Conservation (phyloP, 2,888 invertebrate species). For the Selenia dentaria region DNA sequence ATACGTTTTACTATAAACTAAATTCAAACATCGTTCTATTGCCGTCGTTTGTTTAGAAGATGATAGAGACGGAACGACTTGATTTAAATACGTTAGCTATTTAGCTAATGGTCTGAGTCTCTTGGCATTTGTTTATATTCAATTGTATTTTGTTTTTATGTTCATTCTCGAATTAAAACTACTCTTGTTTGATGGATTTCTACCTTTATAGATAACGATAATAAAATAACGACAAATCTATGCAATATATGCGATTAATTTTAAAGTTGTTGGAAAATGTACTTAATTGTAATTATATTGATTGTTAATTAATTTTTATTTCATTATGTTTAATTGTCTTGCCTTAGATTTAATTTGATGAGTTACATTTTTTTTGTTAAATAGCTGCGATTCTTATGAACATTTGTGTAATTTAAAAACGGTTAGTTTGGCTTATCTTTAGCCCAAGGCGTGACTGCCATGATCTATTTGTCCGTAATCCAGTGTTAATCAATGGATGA, state of each 20-base stretch:
- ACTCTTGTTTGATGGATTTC: background rate
- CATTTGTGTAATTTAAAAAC: constrained; percentile 39
- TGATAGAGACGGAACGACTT: no score
- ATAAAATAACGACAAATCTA: background rate
- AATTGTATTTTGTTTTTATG: no score
- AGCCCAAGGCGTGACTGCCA: no score
- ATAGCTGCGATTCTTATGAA: constrained; percentile 38
- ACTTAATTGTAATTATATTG: constrained; percentile 58
- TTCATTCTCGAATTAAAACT: background rate
- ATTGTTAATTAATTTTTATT: constrained; percentile 47
- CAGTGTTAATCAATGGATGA: no score
- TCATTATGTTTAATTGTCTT: constrained; percentile 40
- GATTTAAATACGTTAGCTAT: no score
- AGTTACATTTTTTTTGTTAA: constrained; percentile 46
- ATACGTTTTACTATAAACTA: no score
- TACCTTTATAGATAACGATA: no score
- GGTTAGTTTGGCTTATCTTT: constrained; percentile 54
- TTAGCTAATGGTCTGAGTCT: no score
- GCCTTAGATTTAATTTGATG: constrained; percentile 39
- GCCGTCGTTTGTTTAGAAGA: no score
- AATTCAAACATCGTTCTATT: no score
- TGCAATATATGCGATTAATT: background rate
- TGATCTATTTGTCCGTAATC: no score
- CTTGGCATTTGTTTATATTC: no score
- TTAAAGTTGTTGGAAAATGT: constrained; percentile 48